phyloP scores from a whole-genome alignment of 2,113 vertebrate species.

The Protobothrops mucrosquamatus region DNA sequence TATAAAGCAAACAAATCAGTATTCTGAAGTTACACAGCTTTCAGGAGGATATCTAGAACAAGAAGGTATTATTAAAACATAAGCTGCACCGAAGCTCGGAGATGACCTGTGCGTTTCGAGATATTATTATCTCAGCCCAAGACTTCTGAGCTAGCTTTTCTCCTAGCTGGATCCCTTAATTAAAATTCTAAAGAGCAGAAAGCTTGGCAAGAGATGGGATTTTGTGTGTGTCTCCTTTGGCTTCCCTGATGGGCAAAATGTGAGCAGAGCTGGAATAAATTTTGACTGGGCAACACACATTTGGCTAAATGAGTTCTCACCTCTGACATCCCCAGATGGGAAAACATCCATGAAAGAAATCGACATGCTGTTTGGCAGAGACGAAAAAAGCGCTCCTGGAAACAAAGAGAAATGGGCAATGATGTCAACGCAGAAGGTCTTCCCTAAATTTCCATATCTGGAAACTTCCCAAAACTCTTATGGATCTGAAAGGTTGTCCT shows the following conservation, averaged over 20 bases:
- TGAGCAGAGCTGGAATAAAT: slow-evolving; percentile 3
- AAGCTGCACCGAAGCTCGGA: slow-evolving; percentile 2
- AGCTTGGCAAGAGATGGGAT: neutral
- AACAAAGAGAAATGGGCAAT: neutral
- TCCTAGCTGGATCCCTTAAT: neutral
- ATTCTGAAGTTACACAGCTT: slow-evolving; percentile 22
- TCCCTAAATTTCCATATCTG: neutral
- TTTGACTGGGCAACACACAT: neutral
- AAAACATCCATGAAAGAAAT: slow-evolving; percentile 20
- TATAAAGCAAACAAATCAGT: slow-evolving; percentile 35
- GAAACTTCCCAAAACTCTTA: neutral
- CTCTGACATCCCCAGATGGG: slow-evolving; percentile 7
- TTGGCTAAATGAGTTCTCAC: slow-evolving; percentile 8
- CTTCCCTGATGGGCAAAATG: neutral
- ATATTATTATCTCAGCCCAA: slow-evolving; percentile 9
- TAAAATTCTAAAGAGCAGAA: neutral
- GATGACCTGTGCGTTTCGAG: neutral
- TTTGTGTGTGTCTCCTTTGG: neutral
- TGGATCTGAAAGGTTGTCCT: neutral
- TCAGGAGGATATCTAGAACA: slow-evolving; percentile 29
- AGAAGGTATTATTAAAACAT: slow-evolving; percentile 44
- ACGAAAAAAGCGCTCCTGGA: neutral
- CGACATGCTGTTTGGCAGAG: neutral
- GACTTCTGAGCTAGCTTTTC: neutral
- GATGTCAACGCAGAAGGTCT: neutral